Base-by-base conservation (phyloP, 2,113 vertebrate species). In the Scopus umbretta region DNA sequence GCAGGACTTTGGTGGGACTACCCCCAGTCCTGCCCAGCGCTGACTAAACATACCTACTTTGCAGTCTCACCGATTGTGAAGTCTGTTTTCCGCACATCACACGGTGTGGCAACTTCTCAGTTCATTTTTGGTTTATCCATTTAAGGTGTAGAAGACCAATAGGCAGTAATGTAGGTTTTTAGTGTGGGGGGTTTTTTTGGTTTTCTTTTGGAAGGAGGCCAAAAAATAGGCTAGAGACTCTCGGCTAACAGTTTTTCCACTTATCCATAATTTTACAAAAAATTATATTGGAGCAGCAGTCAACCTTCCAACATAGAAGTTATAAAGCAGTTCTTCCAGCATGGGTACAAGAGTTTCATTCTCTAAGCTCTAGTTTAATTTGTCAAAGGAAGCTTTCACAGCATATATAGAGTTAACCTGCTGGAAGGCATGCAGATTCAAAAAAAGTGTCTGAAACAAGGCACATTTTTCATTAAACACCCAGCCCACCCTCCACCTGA, bases 141-240 rank as follows among this genome's bases (percentile, higher is more conserved):
- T 43, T 61, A 65, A 72, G 29, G 36, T 4, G 1, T 4, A 49
- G 27, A 32, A 11, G 14, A 61, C 6, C 27, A 73, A 56, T 15
- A 21, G 3, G 6, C 32, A 63, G 12, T 34, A 52, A 71, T 6
- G 9, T 12, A 52, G 4, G 16, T 4, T 49, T 95, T 71, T 70
- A 19, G 16, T 7, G 20, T 3, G 5, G 10, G 1, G 8, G 0
- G 10, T 9, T 0, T 6, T 26, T n/a, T 42, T 34, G 22, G 15
- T 42, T 65, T 92, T 56, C 30, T 90, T 45, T 34, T 36, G 50
- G 32, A 65, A 85, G 30, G 8, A 56, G 12, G 16, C 13, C 8
- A 40, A 88, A 52, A 36, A 89, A 53, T 1, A 53, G 18, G 32
- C 4, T 79, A 59, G n/a, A 49, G 36, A 80, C 29, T 38, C 49